These are phyloP conservation scores for Tetrapedia diversipes DNA, from an alignment of 2,888 invertebrate genomes.

Conservation along the genomic window DNA sequence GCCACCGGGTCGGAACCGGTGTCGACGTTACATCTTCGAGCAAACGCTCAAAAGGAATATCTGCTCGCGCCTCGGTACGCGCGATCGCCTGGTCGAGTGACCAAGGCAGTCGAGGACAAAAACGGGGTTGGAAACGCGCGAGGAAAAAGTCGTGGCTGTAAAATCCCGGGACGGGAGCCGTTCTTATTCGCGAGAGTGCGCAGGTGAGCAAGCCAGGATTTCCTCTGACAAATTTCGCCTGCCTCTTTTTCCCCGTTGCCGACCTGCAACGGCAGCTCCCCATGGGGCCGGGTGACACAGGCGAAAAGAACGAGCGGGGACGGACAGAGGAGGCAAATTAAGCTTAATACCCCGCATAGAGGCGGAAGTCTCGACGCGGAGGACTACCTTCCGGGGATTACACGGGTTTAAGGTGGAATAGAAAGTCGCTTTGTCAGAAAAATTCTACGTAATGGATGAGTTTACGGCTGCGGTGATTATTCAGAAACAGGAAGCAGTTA, in stretches of 20 bases:
- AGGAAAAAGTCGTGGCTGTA: background rate
- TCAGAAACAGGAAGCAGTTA: too few species aligned
- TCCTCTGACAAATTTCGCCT: background rate
- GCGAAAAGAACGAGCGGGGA: background rate
- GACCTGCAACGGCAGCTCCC: background rate
- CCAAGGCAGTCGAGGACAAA: background rate
- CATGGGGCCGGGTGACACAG: background rate
- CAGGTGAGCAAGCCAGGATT: slow-evolving; percentile 7
- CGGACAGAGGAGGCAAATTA: slow-evolving; percentile 2
- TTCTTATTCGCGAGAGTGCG: slow-evolving; percentile 1
- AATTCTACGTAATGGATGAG: too few species aligned
- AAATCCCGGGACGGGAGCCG: background rate
- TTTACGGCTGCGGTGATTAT: too few species aligned
- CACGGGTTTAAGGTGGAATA: background rate
- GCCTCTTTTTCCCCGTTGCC: background rate
- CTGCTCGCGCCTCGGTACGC: too few species aligned
- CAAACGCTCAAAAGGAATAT: too few species aligned
- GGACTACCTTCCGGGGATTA: slow-evolving; percentile 2
- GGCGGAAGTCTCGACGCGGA: background rate
- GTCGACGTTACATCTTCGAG: too few species aligned
- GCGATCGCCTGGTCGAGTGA: too few species aligned
- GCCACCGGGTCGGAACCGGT: too few species aligned
- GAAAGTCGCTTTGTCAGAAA: background rate
- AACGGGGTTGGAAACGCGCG: too few species aligned
- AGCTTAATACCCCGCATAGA: slow-evolving; percentile 4